Conservation (phyloP, 2,888 invertebrate genomes). For the Metalampra italica region DNA sequence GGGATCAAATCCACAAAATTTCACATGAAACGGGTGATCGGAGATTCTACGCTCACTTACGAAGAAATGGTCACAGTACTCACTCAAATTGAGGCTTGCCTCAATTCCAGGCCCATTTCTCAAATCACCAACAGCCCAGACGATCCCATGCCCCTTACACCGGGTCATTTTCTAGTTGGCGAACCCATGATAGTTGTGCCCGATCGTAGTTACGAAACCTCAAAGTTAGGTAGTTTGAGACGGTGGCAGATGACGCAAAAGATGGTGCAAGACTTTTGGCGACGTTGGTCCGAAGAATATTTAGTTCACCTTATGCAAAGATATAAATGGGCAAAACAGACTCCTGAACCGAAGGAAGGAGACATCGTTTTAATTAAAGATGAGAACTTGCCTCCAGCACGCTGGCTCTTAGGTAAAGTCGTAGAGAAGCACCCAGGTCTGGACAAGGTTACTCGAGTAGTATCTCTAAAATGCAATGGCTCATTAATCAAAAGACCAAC, state of each 20-base stretch:
- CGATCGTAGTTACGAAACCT: conserved; percentile 8
- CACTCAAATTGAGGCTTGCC: conserved; percentile 17
- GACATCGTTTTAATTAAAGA: too few species aligned
- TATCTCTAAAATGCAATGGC: too few species aligned
- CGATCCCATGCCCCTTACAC: conserved; percentile 18
- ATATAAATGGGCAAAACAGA: conserved; percentile 15
- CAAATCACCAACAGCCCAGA: conserved; percentile 12
- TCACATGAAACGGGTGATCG: conserved; percentile 9
- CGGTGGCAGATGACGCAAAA: conserved; percentile 21
- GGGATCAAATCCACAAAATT: conserved; percentile 9
- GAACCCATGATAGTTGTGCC: conserved; percentile 16
- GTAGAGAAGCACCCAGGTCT: too few species aligned
- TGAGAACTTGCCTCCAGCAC: too few species aligned
- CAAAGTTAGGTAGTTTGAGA: conserved; percentile 6
- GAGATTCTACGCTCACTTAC: conserved; percentile 12
- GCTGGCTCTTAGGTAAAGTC: too few species aligned
- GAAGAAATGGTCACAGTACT: conserved; percentile 17
- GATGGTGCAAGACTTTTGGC: conserved; percentile 21
- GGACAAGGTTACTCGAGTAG: too few species aligned
- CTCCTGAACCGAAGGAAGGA: conserved; percentile 8
- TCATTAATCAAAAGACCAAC: too few species aligned
- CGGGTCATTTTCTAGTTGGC: conserved; percentile 19
- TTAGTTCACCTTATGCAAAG: conserved; percentile 13
- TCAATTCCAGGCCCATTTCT: conserved; percentile 18
- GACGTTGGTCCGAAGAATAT: conserved; percentile 21